phyloP scores from a whole-genome alignment of 2,888 invertebrate species.

The Leptinotarsa rubiginosa region DNA sequence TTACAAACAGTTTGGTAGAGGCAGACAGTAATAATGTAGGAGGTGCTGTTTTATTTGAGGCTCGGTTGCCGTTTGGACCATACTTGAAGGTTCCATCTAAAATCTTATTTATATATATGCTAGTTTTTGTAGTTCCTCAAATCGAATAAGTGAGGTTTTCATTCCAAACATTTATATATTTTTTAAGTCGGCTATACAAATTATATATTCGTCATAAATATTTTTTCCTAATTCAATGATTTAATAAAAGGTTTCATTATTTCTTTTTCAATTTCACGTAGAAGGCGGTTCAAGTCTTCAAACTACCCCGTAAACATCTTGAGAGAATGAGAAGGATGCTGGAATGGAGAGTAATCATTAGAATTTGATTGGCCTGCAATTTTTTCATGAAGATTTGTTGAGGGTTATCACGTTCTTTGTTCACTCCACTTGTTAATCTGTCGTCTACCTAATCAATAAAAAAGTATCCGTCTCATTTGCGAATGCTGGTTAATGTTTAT shows the following conservation, averaged over 20 bases:
- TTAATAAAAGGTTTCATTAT: not conserved
- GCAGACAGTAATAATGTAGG: no score
- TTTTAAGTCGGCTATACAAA: no score
- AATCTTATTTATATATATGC: no score
- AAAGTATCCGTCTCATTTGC: not conserved
- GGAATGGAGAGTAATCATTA: not conserved
- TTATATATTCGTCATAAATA: no score
- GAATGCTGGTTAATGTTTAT: not conserved
- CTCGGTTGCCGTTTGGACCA: no score
- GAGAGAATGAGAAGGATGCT: not conserved
- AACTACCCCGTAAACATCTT: not conserved
- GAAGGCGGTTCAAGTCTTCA: not conserved
- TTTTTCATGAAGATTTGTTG: constrained; percentile 2
- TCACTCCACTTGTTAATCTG: not conserved
- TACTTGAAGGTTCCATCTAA: no score
- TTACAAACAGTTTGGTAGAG: no score
- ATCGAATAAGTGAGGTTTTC: no score
- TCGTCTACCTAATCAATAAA: not conserved
- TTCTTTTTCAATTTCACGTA: not conserved
- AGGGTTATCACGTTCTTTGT: not conserved
- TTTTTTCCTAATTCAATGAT: no score
- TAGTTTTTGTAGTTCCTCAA: no score
- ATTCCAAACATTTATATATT: no score
- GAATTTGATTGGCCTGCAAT: constrained; percentile 10
- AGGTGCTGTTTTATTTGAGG: no score